Conservation (phyloP, 1,140 invertebrate genomes). For the Lepidurus packardi region DNA sequence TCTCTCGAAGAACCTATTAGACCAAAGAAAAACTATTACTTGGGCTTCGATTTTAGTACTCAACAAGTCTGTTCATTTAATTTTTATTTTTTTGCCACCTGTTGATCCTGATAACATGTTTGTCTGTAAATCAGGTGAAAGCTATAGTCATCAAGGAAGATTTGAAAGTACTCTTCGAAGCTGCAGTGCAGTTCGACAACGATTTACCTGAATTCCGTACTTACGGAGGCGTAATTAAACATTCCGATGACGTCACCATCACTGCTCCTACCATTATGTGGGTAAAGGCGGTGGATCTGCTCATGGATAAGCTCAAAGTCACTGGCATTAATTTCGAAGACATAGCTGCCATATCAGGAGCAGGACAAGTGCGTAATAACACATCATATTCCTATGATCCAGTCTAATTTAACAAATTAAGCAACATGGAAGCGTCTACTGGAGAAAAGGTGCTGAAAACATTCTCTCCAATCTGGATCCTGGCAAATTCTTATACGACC, state of each 20-base stretch:
- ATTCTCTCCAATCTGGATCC: conserved; percentile 62
- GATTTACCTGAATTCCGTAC: conserved; percentile 86
- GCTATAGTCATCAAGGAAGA: conserved; percentile 73
- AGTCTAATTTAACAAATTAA: conserved; percentile 45
- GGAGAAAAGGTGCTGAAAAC: conserved; percentile 67
- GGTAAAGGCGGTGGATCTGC: conserved; percentile 89
- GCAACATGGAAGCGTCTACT: conserved; percentile 96
- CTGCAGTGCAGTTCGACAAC: conserved; percentile 78
- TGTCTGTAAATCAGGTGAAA: conserved; percentile 68
- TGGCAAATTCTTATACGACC: conserved; percentile 71
- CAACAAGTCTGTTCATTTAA: conserved; percentile 26
- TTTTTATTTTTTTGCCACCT: not conserved
- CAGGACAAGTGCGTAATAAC: conserved; percentile 65
- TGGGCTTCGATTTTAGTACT: conserved; percentile 34
- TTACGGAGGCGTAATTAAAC: conserved; percentile 66
- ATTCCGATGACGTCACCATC: conserved; percentile 57
- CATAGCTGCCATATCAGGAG: conserved; percentile 77
- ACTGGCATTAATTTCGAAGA: conserved; percentile 74
- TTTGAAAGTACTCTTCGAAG: conserved; percentile 67
- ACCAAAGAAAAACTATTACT: conserved; percentile 16
- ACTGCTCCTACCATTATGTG: conserved; percentile 83
- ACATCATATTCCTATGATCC: not conserved
- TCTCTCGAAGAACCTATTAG: not conserved
- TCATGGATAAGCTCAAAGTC: conserved; percentile 75
- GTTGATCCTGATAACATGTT: conserved; percentile 32